Base-by-base conservation (phyloP, 2,113 vertebrate genomes). In the Anarhynchus alexandrinus region DNA sequence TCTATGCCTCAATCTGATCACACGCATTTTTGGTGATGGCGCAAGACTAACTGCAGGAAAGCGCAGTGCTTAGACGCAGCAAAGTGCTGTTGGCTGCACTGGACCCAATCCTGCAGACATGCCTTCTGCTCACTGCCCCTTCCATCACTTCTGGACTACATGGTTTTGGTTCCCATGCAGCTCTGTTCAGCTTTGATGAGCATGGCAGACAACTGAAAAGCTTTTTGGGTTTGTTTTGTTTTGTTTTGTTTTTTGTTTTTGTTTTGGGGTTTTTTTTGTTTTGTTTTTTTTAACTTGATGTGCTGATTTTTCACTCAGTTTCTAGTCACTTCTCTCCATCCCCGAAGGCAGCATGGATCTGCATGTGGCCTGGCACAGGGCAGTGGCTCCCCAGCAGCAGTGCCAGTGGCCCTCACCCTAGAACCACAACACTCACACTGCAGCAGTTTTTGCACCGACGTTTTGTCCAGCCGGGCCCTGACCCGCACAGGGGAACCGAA, bases 121-220 rank as follows among this genome's bases (percentile, higher is more conserved):
- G 13, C 8, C 55, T 52, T 38, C 27, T 3, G 4, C 67, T 52
- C 10, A 0, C 57, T n/a, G 9, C 10, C 36, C 54, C 49, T 78
- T 73, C 72, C 51, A 20, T 7, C n/a, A 2, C 29, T 36, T 40
- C 54, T 52, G 58, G 5, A 20, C 55, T 25, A 54, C 0, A 0
- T 2, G 0, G 6, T 23, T 74, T 15, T 0, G 1, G 30, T 2
- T 52, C 32, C 74, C 1, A 0, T 0, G 0, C 57, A 86, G 32
- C 36, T 79, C 70, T 76, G 52, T 1, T 21, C 18, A 84, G 47
- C 66, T 85, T 72, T 59, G 52, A 25, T 2, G 1, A 86, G 17
- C 1, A 1, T 2, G 5, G 25, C 43, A 86, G 23, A 4, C 74
- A 59, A 40, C 4, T 18, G 9, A 59, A 34, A 82, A 42, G 30